phyloP scores from a whole-genome alignment of 2,888 invertebrate genomes.

The Drosophila monieri region DNA sequence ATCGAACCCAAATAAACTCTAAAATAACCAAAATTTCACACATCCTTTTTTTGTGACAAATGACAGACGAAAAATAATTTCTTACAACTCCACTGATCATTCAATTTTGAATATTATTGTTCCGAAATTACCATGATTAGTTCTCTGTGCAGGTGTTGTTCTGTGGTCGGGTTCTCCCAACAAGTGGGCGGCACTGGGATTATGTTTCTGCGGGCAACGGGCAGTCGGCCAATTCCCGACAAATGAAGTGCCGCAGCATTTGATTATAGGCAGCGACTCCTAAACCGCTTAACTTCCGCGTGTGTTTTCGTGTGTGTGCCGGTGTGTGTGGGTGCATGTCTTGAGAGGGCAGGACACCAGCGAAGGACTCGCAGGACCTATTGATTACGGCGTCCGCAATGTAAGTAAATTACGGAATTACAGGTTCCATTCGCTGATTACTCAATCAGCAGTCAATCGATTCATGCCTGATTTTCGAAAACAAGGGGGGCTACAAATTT shows the following conservation, averaged over 20 bases:
- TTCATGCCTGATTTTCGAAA: conserved; percentile 17
- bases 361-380: conserved; percentile 29
- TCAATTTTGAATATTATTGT: not conserved
- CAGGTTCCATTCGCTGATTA: conserved; percentile 32
- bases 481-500: not conserved
- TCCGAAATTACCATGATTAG: not conserved
- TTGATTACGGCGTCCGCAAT: conserved; percentile 37
- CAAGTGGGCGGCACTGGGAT: conserved; percentile 51
- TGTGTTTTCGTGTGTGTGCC: conserved; percentile 3
- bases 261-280: conserved; percentile 37
- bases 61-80: no score
- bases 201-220: conserved; percentile 47
- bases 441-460: conserved; percentile 36
- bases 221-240: conserved; percentile 31
- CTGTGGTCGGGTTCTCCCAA: conserved; percentile 27
- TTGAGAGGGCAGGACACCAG: conserved; percentile 13
- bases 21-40: no score
- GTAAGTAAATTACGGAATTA: conserved; percentile 53
- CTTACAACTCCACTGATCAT: not conserved
- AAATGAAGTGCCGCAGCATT: conserved; percentile 59
- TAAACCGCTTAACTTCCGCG: conserved; percentile 29
- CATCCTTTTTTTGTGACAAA: no score
- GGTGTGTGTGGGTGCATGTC: conserved; percentile 42
- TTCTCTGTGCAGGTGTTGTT: conserved; percentile 27
- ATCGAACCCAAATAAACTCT: no score